Conservation (phyloP, 2,888 invertebrate species). For the Nephrocerus scutellatus region DNA sequence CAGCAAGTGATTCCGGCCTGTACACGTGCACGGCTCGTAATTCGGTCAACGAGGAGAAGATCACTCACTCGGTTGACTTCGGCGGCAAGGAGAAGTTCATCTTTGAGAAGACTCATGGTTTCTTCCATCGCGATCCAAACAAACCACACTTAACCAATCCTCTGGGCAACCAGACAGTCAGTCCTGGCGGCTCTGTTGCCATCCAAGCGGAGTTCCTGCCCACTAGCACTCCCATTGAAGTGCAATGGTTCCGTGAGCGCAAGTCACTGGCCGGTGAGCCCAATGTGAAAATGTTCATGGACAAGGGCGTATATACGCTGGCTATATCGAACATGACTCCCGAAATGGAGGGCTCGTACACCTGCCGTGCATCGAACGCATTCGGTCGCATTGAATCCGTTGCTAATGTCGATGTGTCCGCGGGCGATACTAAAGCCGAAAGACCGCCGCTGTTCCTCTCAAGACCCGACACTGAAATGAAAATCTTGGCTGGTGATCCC, state of each 20-base stretch:
- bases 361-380: slow-evolving; percentile 66
- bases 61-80: slow-evolving; percentile 65
- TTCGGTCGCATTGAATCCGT: slow-evolving; percentile 68
- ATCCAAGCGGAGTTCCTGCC: slow-evolving; percentile 67
- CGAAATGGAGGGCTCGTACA: slow-evolving; percentile 68
- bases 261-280: slow-evolving; percentile 54
- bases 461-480: slow-evolving; percentile 68
- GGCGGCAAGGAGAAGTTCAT: slow-evolving; percentile 49
- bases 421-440: slow-evolving; percentile 54
- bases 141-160: slow-evolving; percentile 64
- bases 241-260: slow-evolving; percentile 68
- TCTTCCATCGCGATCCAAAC: slow-evolving; percentile 50
- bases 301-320: slow-evolving; percentile 65
- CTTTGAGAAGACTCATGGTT: slow-evolving; percentile 45
- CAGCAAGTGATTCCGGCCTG: slow-evolving; percentile 61
- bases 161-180: slow-evolving; percentile 64
- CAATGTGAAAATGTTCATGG: slow-evolving; percentile 60
- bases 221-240: slow-evolving; percentile 63
- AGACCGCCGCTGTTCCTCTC: slow-evolving; percentile 69
- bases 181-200: slow-evolving; percentile 71
- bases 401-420: slow-evolving; percentile 60
- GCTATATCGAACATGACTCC: slow-evolving; percentile 66
- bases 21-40: slow-evolving; percentile 73
- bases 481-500: slow-evolving; percentile 71
- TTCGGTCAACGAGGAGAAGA: slow-evolving; percentile 64